Base-by-base conservation (phyloP, 1,140 invertebrate genomes). In the Oncopodura yosiiana region DNA sequence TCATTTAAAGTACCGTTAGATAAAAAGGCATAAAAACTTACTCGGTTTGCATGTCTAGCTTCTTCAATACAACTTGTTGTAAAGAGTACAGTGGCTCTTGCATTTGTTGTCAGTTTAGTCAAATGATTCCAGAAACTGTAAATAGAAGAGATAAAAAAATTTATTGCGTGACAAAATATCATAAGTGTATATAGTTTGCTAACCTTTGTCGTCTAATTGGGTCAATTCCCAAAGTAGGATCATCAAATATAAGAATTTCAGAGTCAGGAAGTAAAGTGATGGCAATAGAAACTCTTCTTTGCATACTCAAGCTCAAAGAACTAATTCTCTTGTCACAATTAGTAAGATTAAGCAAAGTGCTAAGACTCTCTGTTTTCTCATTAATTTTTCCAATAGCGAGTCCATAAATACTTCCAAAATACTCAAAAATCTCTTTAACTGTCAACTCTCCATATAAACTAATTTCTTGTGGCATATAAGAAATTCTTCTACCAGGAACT, bases 391-490 rank as follows among this genome's bases (percentile, higher is more conserved):
- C 66, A 1, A 78, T 81, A 1, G 74, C 71, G 84, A 94, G 87
- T 14, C 83, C 83, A 50, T 86, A 82, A 49, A 93, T 81, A 75
- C 86, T 83, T 3, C 91, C 91, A 68, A 94, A 95, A 69, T 91
- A 96, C 56, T 83, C 79, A 68, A 94, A 78, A 0, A 89, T 94
- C 69, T 95, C 91, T 34, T 81, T 72, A 49, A 94, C 93, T 1
- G 86, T 85, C 67, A 94, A 92, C 69, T 94, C 88, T 3, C 85
- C 82, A 66, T 91, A 94, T 5, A 96, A 73, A 0, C 91, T 88
- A n/a, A 89, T 78, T 75, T 96, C 70, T 64, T 76, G 74, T 36
- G 77, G 77, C 77, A 78, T 78, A 63, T 77, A 78, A 21, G 77
- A 77, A 21, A 78, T 86, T 9, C 87, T 77, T 65, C 85, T 86